Percentiles rank a stretch among this genome's conserved stretches.
phyloP scores from a whole-genome alignment of 35 echinoderm and acorn worm species.

The Patiria miniata region DNA sequence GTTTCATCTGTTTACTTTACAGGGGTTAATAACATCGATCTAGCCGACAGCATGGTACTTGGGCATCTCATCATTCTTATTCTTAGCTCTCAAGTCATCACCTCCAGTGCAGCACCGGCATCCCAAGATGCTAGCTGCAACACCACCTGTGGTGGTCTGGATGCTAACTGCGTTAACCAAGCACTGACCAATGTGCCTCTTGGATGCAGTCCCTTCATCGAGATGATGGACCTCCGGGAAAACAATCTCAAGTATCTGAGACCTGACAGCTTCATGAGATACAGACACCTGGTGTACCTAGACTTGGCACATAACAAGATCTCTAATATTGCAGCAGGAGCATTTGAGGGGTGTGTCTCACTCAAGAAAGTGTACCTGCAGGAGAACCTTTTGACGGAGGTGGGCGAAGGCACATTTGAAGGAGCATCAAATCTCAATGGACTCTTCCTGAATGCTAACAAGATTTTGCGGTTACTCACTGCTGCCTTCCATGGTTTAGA shows the following conservation, averaged over 20 bases:
- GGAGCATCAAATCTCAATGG: constrained; percentile 2
- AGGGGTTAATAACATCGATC: no score
- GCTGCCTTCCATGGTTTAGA: constrained; percentile 35
- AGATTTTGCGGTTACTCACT: background rate
- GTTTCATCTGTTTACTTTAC: no score
- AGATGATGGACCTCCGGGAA: constrained; percentile 47
- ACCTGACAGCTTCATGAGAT: background rate
- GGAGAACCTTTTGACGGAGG: constrained; percentile 27
- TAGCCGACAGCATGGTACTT: no score
- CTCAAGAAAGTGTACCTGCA: constrained; percentile 51
- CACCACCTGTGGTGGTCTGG: constrained; percentile 10
- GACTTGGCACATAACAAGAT: constrained; percentile 47
- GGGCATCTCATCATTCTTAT: no score
- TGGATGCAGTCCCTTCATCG: constrained; percentile 24
- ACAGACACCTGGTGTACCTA: constrained; percentile 43
- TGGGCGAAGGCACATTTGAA: constrained; percentile 28
- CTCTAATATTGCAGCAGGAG: background rate
- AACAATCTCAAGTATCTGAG: constrained; percentile 41
- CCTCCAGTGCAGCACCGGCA: background rate
- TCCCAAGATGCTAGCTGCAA: background rate
- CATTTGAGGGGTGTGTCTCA: constrained; percentile 16
- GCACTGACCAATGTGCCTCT: constrained; percentile 37
- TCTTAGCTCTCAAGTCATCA: no score
- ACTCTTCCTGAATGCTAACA: constrained; percentile 51
- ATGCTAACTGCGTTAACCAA: constrained; percentile 44